Conservation (phyloP, 64 coral and sea anemone species). For the Cladopsammia gracilis region DNA sequence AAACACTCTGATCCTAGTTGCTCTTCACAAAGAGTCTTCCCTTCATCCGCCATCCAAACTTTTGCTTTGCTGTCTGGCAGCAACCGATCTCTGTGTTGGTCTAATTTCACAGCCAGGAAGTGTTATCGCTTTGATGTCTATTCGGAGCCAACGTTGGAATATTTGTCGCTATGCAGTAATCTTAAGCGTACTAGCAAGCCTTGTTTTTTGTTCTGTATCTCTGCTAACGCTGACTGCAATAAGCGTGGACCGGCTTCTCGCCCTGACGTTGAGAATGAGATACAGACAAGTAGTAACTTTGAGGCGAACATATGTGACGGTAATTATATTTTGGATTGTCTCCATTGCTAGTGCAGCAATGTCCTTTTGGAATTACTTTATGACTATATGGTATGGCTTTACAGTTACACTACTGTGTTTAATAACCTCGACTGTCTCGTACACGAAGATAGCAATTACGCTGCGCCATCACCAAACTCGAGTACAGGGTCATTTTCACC, state of each 20-base stretch:
- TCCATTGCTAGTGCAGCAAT: neutral
- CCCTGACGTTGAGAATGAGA: neutral
- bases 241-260: slow-evolving; percentile 12
- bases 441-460: neutral
- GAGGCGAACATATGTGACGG: neutral
- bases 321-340: slow-evolving; percentile 4
- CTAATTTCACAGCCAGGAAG: neutral
- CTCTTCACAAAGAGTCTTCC: neutral
- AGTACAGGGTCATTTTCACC: neutral
- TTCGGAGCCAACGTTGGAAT: neutral
- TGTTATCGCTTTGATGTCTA: neutral
- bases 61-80: neutral
- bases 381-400: neutral
- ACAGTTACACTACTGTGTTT: neutral
- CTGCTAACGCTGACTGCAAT: neutral
- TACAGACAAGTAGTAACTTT: slow-evolving; percentile 29
- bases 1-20: neutral
- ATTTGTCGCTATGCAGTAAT: neutral
- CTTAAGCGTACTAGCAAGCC: neutral
- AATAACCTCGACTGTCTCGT: neutral
- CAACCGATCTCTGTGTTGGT: slow-evolving; percentile 23
- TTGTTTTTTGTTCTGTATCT: neutral
- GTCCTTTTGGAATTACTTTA: neutral
- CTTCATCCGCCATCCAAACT: slow-evolving; percentile 24
- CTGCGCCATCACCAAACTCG: neutral